These are phyloP conservation scores for Dendroctonus valens DNA, from an alignment of 1,140 invertebrate species.

Conservation along the genomic window DNA sequence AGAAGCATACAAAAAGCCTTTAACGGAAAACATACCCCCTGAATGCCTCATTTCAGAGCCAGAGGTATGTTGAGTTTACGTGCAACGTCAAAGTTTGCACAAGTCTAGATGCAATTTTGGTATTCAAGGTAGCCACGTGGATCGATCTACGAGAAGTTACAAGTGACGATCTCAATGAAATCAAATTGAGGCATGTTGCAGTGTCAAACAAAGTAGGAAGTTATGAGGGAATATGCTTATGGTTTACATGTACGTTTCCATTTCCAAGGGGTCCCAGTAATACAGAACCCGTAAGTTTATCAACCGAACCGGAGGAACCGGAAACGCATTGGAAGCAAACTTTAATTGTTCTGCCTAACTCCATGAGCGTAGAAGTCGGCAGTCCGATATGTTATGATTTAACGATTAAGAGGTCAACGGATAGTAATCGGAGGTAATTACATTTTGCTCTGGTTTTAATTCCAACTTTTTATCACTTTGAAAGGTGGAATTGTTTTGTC, in stretches of 20 bases:
- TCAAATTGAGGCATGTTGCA: conserved; percentile 51
- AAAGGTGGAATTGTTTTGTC: too few relatives aligned
- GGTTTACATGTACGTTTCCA: conserved; percentile 63
- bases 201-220: conserved; percentile 58
- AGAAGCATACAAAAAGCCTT: conserved; percentile 53
- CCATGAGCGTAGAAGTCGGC: conserved; percentile 54
- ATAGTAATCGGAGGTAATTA: conserved; percentile 50
- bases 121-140: conserved; percentile 53
- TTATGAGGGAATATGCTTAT: conserved; percentile 70
- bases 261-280: conserved; percentile 24
- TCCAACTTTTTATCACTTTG: too few relatives aligned
- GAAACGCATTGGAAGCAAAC: conserved; percentile 98
- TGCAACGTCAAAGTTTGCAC: background rate
- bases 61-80: conserved; percentile 40
- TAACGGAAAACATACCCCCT: conserved; percentile 51
- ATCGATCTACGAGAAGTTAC: conserved; percentile 59
- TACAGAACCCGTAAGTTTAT: conserved; percentile 58
- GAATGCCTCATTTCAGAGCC: conserved; percentile 57
- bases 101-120: too few relatives aligned
- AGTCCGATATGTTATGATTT: conserved; percentile 70
- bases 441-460: background rate
- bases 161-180: conserved; percentile 53
- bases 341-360: conserved; percentile 70
- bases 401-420: conserved; percentile 54
- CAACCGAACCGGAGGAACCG: conserved; percentile 70